Evolutionary conservation across 2,113 vertebrate genomes (phyloP), one percentile per base, ranked within the genome.

Genomic region (Petaurus breviceps): DNA sequence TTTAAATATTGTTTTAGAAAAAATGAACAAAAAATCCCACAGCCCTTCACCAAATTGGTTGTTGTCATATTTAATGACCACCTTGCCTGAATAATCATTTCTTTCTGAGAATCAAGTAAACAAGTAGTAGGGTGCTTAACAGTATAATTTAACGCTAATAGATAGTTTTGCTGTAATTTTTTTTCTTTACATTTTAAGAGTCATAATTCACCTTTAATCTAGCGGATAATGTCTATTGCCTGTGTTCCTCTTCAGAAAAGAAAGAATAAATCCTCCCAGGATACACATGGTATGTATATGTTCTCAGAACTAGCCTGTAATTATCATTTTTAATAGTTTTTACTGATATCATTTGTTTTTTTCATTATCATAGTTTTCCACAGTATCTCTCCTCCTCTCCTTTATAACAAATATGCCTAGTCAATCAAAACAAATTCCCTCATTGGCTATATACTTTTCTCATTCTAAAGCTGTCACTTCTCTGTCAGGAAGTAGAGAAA

Each of bases 1-100:
- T 94, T 97, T 96, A 49, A 91, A n/a, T 68, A 89, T 92, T 77
- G 31, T 77, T 77, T 77, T 92, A n/a, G 94, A 90, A 95, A 96
- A 96, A 77, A 77, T 25, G 90, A 77, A 37, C 57, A 93, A 91
- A 43, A 49, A 57, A 57, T 43, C 91, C 92, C 93, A 50, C 46
- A 77, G 93, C 92, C 94, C 89, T 51, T 92, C 43, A 43, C 52
- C n/a, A 95, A 94, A 96, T 25, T 77, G 91, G 53, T 91, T 51
- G 94, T 57, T 96, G 55, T 93, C 95, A n/a, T 25, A n/a, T 53
- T 89, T 90, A 90, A 89, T 89, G 92, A 91, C 47, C 47, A 90
- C 52, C 89, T 89, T 47, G 12, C 2, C 1, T 51, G 91, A 55
- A 77, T 6, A 52, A 61, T 61, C 50, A 11, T 92, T 93, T 46